These are phyloP conservation scores for Crotalus horridus DNA, from an alignment of 2,113 vertebrate species.

Conservation along the genomic window DNA sequence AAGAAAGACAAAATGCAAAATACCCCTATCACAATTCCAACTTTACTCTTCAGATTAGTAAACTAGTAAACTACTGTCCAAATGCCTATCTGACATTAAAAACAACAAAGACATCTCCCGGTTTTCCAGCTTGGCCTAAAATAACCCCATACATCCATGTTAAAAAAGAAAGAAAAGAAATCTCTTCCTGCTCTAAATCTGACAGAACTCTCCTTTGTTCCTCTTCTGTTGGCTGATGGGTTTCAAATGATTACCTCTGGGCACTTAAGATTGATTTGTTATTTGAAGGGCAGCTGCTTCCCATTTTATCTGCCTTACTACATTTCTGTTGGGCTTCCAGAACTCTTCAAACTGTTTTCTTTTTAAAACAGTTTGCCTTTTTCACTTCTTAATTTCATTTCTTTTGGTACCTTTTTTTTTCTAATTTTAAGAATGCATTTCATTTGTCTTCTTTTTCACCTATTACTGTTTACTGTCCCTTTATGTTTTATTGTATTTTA, in stretches of 20 bases:
- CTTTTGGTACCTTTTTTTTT: background rate
- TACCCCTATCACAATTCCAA: no score
- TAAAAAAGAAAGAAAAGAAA: no score
- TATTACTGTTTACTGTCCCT: background rate
- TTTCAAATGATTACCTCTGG: background rate
- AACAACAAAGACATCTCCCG: no score
- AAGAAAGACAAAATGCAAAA: no score
- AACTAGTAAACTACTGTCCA: no score
- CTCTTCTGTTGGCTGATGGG: no score
- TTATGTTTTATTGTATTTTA: background rate
- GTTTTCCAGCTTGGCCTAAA: no score
- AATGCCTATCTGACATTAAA: no score
- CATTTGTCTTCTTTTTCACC: background rate
- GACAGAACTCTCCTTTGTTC: no score
- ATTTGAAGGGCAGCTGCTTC: background rate
- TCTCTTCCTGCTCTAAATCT: no score
- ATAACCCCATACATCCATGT: no score
- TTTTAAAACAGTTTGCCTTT: background rate
- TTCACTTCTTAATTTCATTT: background rate
- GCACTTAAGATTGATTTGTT: background rate
- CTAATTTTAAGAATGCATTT: background rate
- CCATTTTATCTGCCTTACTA: background rate
- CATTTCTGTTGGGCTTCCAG: background rate
- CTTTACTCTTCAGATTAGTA: no score
- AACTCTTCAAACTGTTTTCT: background rate